These are phyloP conservation scores for Pipistrellus pygmaeus DNA, from an alignment of 2,797 vertebrate genomes.

Conservation along the genomic window DNA sequence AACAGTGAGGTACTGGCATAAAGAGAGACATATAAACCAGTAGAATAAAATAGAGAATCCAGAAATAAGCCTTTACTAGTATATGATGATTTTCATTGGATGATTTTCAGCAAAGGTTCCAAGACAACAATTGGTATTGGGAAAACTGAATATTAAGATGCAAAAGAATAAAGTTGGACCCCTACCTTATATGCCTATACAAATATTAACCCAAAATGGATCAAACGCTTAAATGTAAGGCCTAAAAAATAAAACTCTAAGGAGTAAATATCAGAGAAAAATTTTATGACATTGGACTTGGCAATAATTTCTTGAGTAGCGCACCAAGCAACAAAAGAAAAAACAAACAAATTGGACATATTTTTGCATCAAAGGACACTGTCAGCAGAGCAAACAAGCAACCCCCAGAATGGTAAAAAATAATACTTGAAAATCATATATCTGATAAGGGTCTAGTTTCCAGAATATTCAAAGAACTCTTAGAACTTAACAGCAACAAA, in stretches of 20 bases:
- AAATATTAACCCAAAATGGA: slow-evolving; percentile 42
- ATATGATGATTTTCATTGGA: background rate
- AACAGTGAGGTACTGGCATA: background rate
- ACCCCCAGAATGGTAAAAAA: background rate
- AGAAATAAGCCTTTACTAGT: background rate
- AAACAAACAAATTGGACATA: background rate
- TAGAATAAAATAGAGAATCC: background rate
- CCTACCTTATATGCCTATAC: background rate
- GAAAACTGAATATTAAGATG: background rate
- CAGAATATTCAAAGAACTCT: background rate
- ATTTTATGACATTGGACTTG: background rate
- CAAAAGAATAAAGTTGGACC: background rate
- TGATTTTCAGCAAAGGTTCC: background rate
- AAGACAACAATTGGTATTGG: background rate
- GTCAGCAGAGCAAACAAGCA: background rate
- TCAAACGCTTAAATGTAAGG: slow-evolving; percentile 25
- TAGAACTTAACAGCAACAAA: background rate
- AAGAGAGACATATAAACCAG: background rate
- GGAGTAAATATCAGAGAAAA: background rate
- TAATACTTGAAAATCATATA: slow-evolving; percentile 8
- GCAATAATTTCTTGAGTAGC: background rate
- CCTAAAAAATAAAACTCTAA: slow-evolving; percentile 13
- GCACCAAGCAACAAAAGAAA: background rate
- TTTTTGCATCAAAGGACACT: background rate
- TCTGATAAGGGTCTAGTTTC: background rate